Evolutionary conservation across 2,888 invertebrate species (phyloP).

Genomic region (Caradrina clavipalpis): DNA sequence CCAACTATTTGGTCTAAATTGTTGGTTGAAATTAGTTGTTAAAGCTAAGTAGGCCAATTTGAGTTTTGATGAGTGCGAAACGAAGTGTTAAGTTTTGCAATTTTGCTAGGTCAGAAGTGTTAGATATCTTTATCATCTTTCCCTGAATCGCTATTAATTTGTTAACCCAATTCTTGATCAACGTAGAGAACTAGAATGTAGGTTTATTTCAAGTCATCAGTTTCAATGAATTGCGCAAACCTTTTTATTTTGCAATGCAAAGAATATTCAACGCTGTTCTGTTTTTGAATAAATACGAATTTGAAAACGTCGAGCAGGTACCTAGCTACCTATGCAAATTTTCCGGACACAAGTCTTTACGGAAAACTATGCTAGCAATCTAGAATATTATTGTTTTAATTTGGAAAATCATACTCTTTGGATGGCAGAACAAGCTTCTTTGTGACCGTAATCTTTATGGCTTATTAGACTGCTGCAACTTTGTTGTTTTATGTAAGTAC

Average conservation of each 20-base stretch:
- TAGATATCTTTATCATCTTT: background rate
- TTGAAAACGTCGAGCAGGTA: constrained; percentile 2
- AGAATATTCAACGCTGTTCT: background rate
- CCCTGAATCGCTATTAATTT: background rate
- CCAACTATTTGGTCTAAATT: constrained; percentile 63
- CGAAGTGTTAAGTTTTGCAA: constrained; percentile 49
- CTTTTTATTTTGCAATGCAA: constrained; percentile 30
- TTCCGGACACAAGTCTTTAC: background rate
- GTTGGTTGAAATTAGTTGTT: constrained; percentile 58
- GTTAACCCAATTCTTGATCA: constrained; percentile 16
- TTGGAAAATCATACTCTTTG: background rate
- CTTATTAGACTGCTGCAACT: constrained; percentile 2
- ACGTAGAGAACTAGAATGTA: constrained; percentile 10
- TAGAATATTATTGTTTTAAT: background rate
- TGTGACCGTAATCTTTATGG: constrained; percentile 10
- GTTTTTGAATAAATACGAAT: constrained; percentile 19
- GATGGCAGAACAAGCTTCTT: background rate
- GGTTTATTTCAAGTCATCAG: constrained; percentile 17
- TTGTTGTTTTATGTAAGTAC: constrained; percentile 20
- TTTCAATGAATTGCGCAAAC: constrained; percentile 26
- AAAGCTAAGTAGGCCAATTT: constrained; percentile 58
- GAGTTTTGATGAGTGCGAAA: constrained; percentile 47
- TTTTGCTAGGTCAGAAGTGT: constrained; percentile 23
- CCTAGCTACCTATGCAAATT: constrained; percentile 9
- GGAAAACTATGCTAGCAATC: background rate